Conservation (phyloP, 1,140 invertebrate genomes). For the Apis florea region DNA sequence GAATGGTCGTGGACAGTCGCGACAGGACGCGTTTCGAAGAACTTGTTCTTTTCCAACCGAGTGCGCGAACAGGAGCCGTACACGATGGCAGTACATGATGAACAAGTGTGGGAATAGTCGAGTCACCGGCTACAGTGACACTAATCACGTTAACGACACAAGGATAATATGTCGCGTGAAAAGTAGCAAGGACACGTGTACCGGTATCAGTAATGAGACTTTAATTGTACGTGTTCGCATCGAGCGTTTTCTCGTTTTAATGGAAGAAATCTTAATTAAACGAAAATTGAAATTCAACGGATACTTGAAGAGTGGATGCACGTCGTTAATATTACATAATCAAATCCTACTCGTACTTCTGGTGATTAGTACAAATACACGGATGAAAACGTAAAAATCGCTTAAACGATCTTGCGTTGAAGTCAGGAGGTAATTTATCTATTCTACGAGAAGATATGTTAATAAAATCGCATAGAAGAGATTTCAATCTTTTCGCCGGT, state of each 20-base stretch:
- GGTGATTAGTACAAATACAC: background rate
- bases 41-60: conserved; percentile 27
- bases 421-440: conserved; percentile 37
- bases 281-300: background rate
- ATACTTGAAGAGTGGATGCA: no score
- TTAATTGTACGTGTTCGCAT: conserved; percentile 2
- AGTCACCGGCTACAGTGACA: conserved; percentile 41
- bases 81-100: background rate
- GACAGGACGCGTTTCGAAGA: conserved; percentile 39
- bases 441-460: conserved; percentile 33
- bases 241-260: background rate
- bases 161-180: conserved; percentile 7
- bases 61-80: conserved; percentile 17
- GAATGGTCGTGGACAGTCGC: background rate
- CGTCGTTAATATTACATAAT: background rate
- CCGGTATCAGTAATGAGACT: conserved; percentile 11
- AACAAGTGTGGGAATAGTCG: conserved; percentile 56
- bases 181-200: background rate
- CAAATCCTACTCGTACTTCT: background rate
- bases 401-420: conserved; percentile 24
- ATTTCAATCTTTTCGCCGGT: conserved; percentile 31
- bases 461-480: conserved; percentile 45
- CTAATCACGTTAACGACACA: conserved; percentile 48
- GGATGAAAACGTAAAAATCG: background rate
- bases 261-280: background rate